Percentiles rank a stretch among this genome's conserved stretches.
phyloP scores from a whole-genome alignment of 2,797 vertebrate genomes.

The Sebastes dallii region DNA sequence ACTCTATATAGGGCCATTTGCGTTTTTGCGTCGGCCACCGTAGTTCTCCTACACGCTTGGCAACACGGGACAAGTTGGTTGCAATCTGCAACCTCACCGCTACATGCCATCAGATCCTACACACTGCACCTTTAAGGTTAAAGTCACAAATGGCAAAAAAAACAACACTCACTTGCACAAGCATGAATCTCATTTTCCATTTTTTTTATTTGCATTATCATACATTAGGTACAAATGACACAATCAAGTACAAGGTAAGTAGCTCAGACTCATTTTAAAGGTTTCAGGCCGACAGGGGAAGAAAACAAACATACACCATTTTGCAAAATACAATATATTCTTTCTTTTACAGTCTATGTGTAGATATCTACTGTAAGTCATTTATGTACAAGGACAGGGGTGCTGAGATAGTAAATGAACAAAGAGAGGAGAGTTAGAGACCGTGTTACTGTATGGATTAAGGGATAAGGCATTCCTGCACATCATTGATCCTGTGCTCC shows the following conservation, averaged over 20 bases:
- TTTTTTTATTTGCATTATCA: constrained; percentile 82
- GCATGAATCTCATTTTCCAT: constrained; percentile 47
- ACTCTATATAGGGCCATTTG: neutral
- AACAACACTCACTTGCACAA: neutral
- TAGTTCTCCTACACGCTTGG: neutral
- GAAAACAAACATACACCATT: constrained; percentile 70
- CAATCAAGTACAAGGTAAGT: constrained; percentile 78
- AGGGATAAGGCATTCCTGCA: constrained; percentile 76
- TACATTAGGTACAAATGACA: constrained; percentile 86
- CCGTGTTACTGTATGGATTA: constrained; percentile 41
- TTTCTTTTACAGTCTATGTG: constrained; percentile 71
- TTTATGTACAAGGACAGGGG: constrained; percentile 70
- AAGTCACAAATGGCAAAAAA: neutral
- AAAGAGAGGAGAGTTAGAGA: constrained; percentile 38
- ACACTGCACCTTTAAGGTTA: neutral
- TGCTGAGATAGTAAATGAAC: constrained; percentile 54
- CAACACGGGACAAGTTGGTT: neutral
- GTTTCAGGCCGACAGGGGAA: constrained; percentile 69
- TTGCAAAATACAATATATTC: constrained; percentile 79
- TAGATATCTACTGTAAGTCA: constrained; percentile 63
- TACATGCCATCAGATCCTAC: neutral
- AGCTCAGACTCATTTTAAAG: constrained; percentile 77
- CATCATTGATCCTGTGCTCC: constrained; percentile 59
- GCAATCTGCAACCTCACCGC: neutral
- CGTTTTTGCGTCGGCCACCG: neutral